Percentiles rank a stretch among this genome's conserved stretches.
These are phyloP conservation scores for Empis livida DNA, from an alignment of 2,888 invertebrate genomes.

Conservation along the genomic window DNA sequence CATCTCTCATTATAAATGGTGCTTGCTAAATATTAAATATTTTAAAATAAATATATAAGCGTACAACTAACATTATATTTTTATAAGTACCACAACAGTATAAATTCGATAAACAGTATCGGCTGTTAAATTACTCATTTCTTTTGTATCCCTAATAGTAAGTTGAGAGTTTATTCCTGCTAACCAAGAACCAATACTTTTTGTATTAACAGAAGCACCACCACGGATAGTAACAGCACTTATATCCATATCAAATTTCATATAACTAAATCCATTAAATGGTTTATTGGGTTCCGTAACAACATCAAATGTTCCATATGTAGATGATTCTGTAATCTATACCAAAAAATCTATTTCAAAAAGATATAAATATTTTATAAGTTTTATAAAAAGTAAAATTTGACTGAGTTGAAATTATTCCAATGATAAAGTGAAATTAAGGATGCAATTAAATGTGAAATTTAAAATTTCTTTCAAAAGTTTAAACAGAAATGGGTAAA, in stretches of 20 bases:
- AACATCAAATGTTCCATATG: slow-evolving; percentile 54
- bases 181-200: slow-evolving; percentile 61
- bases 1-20: slow-evolving; percentile 67
- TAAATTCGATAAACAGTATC: slow-evolving; percentile 76
- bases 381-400: no score
- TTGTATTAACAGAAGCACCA: slow-evolving; percentile 58
- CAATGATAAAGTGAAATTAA: no score
- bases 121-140: slow-evolving; percentile 62
- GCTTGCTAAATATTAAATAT: slow-evolving; percentile 47
- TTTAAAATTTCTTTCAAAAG: no score
- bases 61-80: slow-evolving; percentile 1
- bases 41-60: neutral
- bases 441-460: no score
- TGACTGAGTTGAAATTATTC: no score
- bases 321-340: slow-evolving; percentile 50
- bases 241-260: slow-evolving; percentile 61
- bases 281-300: slow-evolving; percentile 44
- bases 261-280: slow-evolving; percentile 57
- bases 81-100: slow-evolving; percentile 59
- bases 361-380: neutral
- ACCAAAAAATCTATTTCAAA: slow-evolving; percentile 1
- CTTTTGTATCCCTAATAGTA: slow-evolving; percentile 48
- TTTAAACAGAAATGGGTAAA: no score
- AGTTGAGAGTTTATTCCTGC: slow-evolving; percentile 59
- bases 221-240: slow-evolving; percentile 58